A percentile compares a stretch with the other conserved stretches of the same genome.
These are phyloP conservation scores for Limnothrissa miodon DNA, from an alignment of 2,113 vertebrate species.

Conservation along the genomic window DNA sequence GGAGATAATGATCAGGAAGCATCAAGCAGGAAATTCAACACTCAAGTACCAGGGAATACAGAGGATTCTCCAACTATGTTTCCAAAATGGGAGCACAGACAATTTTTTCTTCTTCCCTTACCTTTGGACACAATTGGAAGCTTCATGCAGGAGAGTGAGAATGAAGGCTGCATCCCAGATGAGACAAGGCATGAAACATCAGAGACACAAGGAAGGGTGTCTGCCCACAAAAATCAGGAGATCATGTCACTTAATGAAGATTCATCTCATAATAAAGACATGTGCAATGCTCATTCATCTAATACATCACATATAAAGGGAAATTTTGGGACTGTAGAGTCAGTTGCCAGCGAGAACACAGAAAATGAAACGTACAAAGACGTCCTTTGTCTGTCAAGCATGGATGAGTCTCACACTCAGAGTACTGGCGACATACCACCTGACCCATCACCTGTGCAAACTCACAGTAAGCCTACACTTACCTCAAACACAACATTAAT, in stretches of 20 bases:
- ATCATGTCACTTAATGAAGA: neutral
- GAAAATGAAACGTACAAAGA: neutral
- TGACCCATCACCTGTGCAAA: neutral
- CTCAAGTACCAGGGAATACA: neutral
- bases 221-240: neutral
- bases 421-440: neutral
- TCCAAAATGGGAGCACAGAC: conserved; percentile 1
- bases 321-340: neutral
- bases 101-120: neutral
- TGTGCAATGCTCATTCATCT: neutral
- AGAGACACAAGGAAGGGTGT: neutral
- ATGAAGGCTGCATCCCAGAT: neutral
- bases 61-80: neutral
- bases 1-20: neutral
- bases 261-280: neutral
- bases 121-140: neutral
- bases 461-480: neutral
- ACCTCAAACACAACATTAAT: neutral
- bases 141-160: neutral
- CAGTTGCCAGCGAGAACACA: neutral
- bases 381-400: neutral
- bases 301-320: neutral
- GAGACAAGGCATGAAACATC: neutral
- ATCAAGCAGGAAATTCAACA: neutral
- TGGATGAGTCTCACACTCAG: neutral